Evolutionary conservation across 1,140 invertebrate species (phyloP).

Genomic region (Pseudomyrmex sp.): DNA sequence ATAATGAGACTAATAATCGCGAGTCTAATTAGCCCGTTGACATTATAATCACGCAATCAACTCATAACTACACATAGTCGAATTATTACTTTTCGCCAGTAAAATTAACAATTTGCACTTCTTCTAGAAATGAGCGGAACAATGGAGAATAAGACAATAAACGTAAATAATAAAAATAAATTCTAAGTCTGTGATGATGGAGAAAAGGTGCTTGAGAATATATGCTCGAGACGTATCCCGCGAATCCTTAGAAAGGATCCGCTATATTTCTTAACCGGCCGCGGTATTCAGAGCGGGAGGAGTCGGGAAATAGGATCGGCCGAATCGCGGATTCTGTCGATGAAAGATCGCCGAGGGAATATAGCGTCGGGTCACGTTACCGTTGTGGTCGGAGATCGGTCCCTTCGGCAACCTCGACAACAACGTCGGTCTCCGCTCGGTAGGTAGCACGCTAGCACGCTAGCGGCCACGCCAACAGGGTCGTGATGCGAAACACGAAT

Average conservation of each 20-base stretch:
- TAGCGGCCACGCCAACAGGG: slow-evolving; percentile 61
- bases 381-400: slow-evolving; percentile 70
- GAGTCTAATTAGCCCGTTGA: neutral
- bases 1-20: slow-evolving; percentile 6
- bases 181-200: neutral
- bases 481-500: slow-evolving; percentile 71
- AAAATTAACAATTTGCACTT: neutral
- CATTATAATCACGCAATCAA: neutral
- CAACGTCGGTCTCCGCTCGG: slow-evolving; percentile 47
- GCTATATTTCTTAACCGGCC: slow-evolving; percentile 10
- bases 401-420: slow-evolving; percentile 72
- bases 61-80: neutral
- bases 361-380: slow-evolving; percentile 72
- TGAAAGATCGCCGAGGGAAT: slow-evolving; percentile 49
- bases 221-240: neutral
- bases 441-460: slow-evolving; percentile 67
- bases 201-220: neutral
- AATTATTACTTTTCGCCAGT: slow-evolving; percentile 9
- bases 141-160: too few species aligned
- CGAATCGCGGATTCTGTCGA: slow-evolving; percentile 59
- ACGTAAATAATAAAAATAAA: neutral
- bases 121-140: too few species aligned
- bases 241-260: slow-evolving; percentile 25
- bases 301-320: slow-evolving; percentile 49
- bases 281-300: slow-evolving; percentile 24